Base-by-base conservation (phyloP, 2,888 invertebrate genomes). In the Julus scanicus region DNA sequence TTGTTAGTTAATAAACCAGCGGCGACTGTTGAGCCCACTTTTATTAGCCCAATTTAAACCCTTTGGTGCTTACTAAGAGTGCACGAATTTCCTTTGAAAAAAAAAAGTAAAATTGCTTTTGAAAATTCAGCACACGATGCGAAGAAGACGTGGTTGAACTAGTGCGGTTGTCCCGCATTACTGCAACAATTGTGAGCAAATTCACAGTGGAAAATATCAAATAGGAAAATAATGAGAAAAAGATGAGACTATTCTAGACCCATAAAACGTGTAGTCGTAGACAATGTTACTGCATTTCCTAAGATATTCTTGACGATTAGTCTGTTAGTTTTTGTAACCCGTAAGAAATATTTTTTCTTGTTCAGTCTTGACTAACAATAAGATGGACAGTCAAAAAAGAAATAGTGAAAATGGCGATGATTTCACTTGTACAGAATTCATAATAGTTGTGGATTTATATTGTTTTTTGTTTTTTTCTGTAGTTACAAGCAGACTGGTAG, bases 1-100 rank as follows among this genome's bases (percentile, higher is more conserved):
- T 80, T 80, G 80, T 80, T 80, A 80, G 80, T 80, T 80, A 80
- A 80, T 80, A 80, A 80, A 80, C 80, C 37, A 80, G 80, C 29
- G 37, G 80, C 80, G 80, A 80, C 37, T 80, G 80, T 80, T 80
- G 37, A 80, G 20, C 13, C 80, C 37, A 11, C 80, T 80, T 80
- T 80, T 80, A 80, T 80, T 80, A 80, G 9, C 13, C 80, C 80
- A 80, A 80, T 80, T 80, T 80, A 80, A 80, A 80, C 80, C 13
- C 13, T 37, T 20, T 6, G 80, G 80, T 20, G 20, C 80, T 80
- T 80, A 29, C 9, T 37, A 13, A 80, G 13, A 80, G 80, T 6
- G 63, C 37, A 37, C 37, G 13, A 20, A 6, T n/a, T 71, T 71
- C 6, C 20, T 71, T 71, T 71, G 20, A 71, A 71, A 71, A 71